These are phyloP conservation scores for Drosophila hydei DNA, from an alignment of 1,140 invertebrate species.

Conservation along the genomic window DNA sequence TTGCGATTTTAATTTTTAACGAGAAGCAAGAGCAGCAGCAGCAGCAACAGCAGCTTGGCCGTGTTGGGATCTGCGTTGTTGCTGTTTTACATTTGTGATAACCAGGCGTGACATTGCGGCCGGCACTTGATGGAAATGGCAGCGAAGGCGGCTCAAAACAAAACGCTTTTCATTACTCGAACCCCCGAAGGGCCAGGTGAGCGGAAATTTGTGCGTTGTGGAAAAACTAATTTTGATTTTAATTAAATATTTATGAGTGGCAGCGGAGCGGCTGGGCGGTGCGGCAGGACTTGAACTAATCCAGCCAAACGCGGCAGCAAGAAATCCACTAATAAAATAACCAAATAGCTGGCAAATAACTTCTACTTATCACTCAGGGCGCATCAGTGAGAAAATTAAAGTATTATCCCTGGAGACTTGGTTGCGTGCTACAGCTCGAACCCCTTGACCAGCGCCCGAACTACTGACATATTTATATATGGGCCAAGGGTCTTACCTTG, in stretches of 20 bases:
- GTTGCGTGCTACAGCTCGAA: conserved; percentile 57
- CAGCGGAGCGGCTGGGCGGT: neutral
- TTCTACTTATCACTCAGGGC: conserved; percentile 78
- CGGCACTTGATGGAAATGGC: conserved; percentile 25
- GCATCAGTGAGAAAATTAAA: conserved; percentile 78
- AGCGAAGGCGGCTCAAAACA: conserved; percentile 14
- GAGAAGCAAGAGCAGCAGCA: conserved; percentile 6
- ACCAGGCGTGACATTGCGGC: conserved; percentile 35
- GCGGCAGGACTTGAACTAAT: conserved; percentile 26
- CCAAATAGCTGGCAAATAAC: conserved; percentile 79
- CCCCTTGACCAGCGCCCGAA: conserved; percentile 36
- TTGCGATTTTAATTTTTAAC: conserved; percentile 73
- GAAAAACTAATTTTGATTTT: conserved; percentile 78
- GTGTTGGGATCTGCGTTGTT: conserved; percentile 30
- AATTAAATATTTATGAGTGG: conserved; percentile 76
- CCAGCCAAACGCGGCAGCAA: neutral
- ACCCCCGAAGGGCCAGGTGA: conserved; percentile 15
- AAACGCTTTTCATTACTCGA: conserved; percentile 43
- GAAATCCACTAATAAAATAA: conserved; percentile 72
- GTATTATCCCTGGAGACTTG: conserved; percentile 71
- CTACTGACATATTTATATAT: conserved; percentile 24
- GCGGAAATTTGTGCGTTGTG: conserved; percentile 26
- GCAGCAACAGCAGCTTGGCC: neutral
- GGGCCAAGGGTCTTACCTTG: conserved; percentile 36
- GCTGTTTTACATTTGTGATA: conserved; percentile 45